Evolutionary conservation across 2,888 invertebrate species (phyloP), one percentile per base, ranked within the genome.

Genomic region (Pterostichus niger): DNA sequence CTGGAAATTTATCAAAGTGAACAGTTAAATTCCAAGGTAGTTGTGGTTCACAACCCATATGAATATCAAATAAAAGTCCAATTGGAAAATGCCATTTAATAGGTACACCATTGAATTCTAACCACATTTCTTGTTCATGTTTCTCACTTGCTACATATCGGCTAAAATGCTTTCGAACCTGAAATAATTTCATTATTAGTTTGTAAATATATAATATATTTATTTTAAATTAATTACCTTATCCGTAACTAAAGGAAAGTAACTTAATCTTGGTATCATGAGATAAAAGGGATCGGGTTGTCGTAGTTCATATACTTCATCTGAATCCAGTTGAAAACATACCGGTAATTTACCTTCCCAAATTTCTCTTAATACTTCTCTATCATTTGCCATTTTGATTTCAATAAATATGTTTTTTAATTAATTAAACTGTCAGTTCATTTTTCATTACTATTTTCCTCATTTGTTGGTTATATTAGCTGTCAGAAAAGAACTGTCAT

Each of bases 331-430:
- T 87, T 94, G 94, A 90, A 99, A 99, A 90, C 97, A 97, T 82
- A 99, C 94, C 0, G 99, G 98, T 73, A 99, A 92, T 90, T 96
- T 96, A 24, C 98, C 98, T 87, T 98, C 97, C 99, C 99, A 99
- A 86, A 98, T 94, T 91, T 98, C 97, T 83, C 98, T 93, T 82
- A 98, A 91, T 83, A 99, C 95, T 93, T 99, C 98, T 87, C 98
- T 93, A 90, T 99, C 99, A 88, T 97, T 97, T 85, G 97, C 97
- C 98, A 98, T 98, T 87, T 82, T 85, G 85, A 15, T 31, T 52
- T 24, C n/a, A 64, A 35, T 64, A 35, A 33, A 35, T 24, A 59
- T 24, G 5, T n/a, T 49, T 49, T n/a, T 49, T 49, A 49, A 49
- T 49, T 49, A 49, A n/a, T 13, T 49, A 49, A 13, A 11, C 49